Evolutionary conservation across 2,113 vertebrate genomes (phyloP).

Genomic region (Anguilla rostrata): DNA sequence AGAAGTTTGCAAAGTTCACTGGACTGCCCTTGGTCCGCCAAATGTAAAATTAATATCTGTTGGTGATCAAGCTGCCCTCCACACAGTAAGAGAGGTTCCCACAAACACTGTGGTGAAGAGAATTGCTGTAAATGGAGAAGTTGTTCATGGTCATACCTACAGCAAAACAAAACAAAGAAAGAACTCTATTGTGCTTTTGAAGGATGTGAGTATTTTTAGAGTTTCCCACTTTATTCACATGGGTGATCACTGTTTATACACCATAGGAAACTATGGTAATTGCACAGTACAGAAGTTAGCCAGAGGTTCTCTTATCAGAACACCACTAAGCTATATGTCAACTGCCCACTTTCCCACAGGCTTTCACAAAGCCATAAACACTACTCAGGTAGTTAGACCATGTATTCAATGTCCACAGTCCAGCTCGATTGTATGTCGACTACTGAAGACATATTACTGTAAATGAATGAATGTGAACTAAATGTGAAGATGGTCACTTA

Average conservation of each 20-base stretch:
- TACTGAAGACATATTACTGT: slow-evolving; percentile 21
- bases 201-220: slow-evolving; percentile 32
- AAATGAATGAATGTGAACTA: slow-evolving; percentile 15
- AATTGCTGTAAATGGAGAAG: slow-evolving; percentile 32
- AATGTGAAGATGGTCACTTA: slow-evolving; percentile 2
- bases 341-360: neutral
- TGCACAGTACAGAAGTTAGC: slow-evolving; percentile 29
- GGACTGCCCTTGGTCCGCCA: slow-evolving; percentile 30
- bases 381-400: slow-evolving; percentile 27
- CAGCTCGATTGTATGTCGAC: slow-evolving; percentile 27
- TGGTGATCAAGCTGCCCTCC: slow-evolving; percentile 10
- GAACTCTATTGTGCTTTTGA: slow-evolving; percentile 32
- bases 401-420: slow-evolving; percentile 30
- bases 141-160: slow-evolving; percentile 36
- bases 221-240: slow-evolving; percentile 30
- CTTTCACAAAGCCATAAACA: slow-evolving; percentile 30
- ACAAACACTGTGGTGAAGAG: slow-evolving; percentile 27
- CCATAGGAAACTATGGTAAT: slow-evolving; percentile 33
- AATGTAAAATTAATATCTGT: slow-evolving; percentile 31
- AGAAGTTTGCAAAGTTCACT: slow-evolving; percentile 26
- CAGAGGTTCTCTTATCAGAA: slow-evolving; percentile 25
- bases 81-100: slow-evolving; percentile 29
- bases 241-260: slow-evolving; percentile 28
- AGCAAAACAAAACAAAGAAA: slow-evolving; percentile 35
- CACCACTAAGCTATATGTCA: slow-evolving; percentile 23